Evolutionary conservation across 2,797 vertebrate genomes (phyloP).

Genomic region (Ptychadena robeensis): DNA sequence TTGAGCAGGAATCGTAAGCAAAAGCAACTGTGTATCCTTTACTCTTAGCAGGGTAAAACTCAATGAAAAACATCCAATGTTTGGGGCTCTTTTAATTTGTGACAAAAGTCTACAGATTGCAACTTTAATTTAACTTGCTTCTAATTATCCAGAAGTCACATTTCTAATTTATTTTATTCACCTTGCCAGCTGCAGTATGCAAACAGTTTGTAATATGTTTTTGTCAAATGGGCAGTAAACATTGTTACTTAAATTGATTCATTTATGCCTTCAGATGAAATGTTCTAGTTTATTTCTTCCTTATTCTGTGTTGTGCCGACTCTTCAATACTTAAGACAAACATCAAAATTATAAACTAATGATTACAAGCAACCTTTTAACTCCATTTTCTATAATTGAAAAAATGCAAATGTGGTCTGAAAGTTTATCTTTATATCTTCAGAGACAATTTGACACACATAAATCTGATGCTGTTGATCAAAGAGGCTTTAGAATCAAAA

Average conservation of each 20-base stretch:
- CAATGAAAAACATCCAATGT: not conserved
- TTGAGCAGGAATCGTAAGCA: no score
- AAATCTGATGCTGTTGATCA: slow-evolving; percentile 15
- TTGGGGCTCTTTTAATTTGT: not conserved
- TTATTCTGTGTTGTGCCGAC: slow-evolving; percentile 6
- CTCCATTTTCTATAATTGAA: slow-evolving; percentile 53
- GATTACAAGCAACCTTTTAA: slow-evolving; percentile 46
- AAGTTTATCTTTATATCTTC: slow-evolving; percentile 44
- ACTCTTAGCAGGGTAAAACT: not conserved
- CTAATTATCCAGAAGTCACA: slow-evolving; percentile 27
- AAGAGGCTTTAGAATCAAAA: not conserved
- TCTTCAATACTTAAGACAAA: slow-evolving; percentile 44
- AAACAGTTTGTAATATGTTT: slow-evolving; percentile 24
- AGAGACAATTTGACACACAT: not conserved
- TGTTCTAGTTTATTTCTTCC: not conserved
- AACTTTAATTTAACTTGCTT: slow-evolving; percentile 41
- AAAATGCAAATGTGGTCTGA: slow-evolving; percentile 40
- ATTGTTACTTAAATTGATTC: slow-evolving; percentile 50
- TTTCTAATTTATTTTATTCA: slow-evolving; percentile 43
- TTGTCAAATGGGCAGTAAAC: slow-evolving; percentile 42
- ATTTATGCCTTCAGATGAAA: slow-evolving; percentile 25
- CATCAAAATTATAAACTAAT: slow-evolving; percentile 39
- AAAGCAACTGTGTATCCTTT: no score
- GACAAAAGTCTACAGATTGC: slow-evolving; percentile 33
- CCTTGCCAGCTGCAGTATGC: slow-evolving; percentile 38